Conservation (phyloP, 2,113 vertebrate genomes). For the Hystrix brachyura region DNA sequence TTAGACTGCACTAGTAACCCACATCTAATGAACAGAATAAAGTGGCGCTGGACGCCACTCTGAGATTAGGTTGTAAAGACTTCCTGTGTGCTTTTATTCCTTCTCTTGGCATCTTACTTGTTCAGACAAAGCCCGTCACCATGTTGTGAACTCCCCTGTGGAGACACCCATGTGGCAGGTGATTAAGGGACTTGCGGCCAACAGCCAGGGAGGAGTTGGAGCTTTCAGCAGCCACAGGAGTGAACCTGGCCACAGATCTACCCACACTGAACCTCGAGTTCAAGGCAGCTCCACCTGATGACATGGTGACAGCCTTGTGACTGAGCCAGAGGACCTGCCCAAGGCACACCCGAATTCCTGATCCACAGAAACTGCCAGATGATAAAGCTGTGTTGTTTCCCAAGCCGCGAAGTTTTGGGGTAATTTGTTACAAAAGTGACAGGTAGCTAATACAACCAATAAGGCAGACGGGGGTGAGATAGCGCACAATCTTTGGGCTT, state of each 20-base stretch:
- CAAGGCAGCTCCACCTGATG: neutral
- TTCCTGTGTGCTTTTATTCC: neutral
- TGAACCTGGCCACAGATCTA: too few relatives aligned
- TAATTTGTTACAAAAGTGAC: neutral
- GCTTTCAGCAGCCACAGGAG: neutral
- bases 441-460: neutral
- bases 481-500: neutral
- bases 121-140: neutral
- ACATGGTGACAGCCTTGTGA: neutral
- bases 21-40: neutral
- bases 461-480: neutral
- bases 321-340: neutral
- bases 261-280: neutral
- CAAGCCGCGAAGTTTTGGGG: neutral
- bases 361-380: neutral
- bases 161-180: neutral
- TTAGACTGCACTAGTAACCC: neutral
- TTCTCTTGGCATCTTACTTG: neutral
- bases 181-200: neutral
- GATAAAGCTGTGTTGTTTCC: neutral
- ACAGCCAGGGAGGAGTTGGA: neutral
- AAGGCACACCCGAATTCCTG: neutral
- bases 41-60: neutral
- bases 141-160: neutral
- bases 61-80: neutral